Base-by-base conservation (phyloP, 2,888 invertebrate species). In the Stenichneumon culpator region DNA sequence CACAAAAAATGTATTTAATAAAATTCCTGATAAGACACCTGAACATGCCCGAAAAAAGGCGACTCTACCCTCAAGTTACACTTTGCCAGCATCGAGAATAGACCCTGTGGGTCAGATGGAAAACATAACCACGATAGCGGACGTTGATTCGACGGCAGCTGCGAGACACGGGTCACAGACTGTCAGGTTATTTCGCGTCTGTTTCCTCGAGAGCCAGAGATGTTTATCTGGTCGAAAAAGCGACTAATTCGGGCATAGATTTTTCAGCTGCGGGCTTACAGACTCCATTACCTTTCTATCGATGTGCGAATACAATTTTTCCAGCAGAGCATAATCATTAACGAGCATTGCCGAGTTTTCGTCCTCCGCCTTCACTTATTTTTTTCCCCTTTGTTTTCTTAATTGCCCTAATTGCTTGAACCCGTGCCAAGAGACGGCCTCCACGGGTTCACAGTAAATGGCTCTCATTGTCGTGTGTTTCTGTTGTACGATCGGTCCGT, bases 121-220 rank as follows among this genome's bases (percentile, higher is more conserved):
- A 89, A 11, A 25, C 9, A 57, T 19, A 88, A 83, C 86, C 89
- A 75, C 74, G 89, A 88, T 89, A 87, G 83, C 86, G 88, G 39
- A 86, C 88, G 79, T 86, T 87, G 83, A 89, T 88, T 77, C 78
- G 82, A 87, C 86, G 83, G 82, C 78, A 70, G 50, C 77, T 89
- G 79, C 79, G 63, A 82, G 77, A 68, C 79, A 75, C 47, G 65
- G 82, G 60, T 75, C 72, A 65, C 60, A n/a, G 79, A 79, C 50
- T 28, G 44, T 9, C 47, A 57, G 50, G 39, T 28, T 78, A 79
- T 60, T 79, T 70, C 79, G 50, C 39, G 19, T 54, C 22, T 57
- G 57, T 25, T 22, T 57, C 57, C 22, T 11, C 57, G 57, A 4
- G 47, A 69, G 63, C 50, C 72, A 79, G 72, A 79, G 63, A 72